phyloP scores from a whole-genome alignment of 2,888 invertebrate species.

The Venusia cambrica region DNA sequence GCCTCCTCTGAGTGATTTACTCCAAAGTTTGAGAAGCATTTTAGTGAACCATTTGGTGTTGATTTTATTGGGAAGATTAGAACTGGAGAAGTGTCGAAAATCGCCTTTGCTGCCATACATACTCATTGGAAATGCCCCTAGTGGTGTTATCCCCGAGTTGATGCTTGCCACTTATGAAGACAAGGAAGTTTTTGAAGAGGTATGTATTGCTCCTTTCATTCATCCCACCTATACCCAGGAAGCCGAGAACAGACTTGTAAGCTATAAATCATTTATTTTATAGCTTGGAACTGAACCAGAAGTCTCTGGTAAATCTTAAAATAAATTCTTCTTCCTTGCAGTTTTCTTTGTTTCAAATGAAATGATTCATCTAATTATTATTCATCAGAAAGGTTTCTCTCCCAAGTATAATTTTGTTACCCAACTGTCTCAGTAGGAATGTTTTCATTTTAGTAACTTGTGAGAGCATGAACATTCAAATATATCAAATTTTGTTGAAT shows the following conservation, averaged over 20 bases:
- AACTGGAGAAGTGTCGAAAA: slow-evolving; percentile 72
- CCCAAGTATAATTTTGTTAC: no score
- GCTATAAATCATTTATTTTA: slow-evolving; percentile 2
- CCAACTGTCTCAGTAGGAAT: no score
- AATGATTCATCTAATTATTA: slow-evolving; percentile 13
- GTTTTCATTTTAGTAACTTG: no score
- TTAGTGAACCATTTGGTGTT: slow-evolving; percentile 81
- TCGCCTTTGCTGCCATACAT: slow-evolving; percentile 86
- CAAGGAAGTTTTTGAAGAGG: slow-evolving; percentile 79
- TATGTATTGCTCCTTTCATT: no score
- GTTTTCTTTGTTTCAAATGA: slow-evolving; percentile 2
- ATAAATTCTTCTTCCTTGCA: not conserved
- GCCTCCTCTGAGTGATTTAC: slow-evolving; percentile 85
- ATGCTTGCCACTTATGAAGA: slow-evolving; percentile 83
- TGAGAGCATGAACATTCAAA: no score
- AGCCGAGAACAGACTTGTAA: slow-evolving; percentile 1
- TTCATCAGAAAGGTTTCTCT: no score
- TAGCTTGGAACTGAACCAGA: slow-evolving; percentile 7
- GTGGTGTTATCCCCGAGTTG: slow-evolving; percentile 87
- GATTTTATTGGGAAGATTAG: slow-evolving; percentile 77
- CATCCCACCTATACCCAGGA: no score
- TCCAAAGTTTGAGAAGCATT: slow-evolving; percentile 79
- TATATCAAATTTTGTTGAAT: no score
- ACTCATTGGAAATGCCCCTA: slow-evolving; percentile 85
- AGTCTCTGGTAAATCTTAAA: slow-evolving; percentile 1